Conservation (phyloP, 2,797 vertebrate genomes). For the Muraenolepis orangiensis region DNA sequence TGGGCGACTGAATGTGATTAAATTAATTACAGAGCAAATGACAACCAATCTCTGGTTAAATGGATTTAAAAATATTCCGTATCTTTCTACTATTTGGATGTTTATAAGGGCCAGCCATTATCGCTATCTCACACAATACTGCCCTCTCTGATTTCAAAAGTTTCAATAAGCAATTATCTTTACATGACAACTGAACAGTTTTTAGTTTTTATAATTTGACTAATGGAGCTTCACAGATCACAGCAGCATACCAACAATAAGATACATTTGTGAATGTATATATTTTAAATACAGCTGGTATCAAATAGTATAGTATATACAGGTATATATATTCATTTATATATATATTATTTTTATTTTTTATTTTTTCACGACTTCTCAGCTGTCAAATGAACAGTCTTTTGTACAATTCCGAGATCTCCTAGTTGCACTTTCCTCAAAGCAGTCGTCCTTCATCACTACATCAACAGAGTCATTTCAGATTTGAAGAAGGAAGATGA, state of each 20-base stretch:
- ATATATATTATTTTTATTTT: too few relatives aligned
- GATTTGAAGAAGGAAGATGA: constrained; percentile 75
- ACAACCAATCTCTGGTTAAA: constrained; percentile 58
- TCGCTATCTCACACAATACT: constrained; percentile 39
- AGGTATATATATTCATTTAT: neutral
- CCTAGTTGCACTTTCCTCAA: constrained; percentile 67
- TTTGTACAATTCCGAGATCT: constrained; percentile 55
- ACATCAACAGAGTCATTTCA: constrained; percentile 72
- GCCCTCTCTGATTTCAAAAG: constrained; percentile 24
- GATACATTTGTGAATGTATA: neutral
- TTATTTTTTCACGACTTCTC: too few relatives aligned
- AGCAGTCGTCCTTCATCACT: too few relatives aligned
- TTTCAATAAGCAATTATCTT: constrained; percentile 9
- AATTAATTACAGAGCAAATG: constrained; percentile 70
- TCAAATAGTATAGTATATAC: neutral
- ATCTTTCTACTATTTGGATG: constrained; percentile 61
- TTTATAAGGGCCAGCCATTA: constrained; percentile 40
- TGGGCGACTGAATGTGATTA: constrained; percentile 68
- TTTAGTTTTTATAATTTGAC: neutral
- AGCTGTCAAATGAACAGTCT: constrained; percentile 38
- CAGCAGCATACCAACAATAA: neutral
- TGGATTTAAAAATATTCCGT: constrained; percentile 61
- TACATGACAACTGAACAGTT: neutral
- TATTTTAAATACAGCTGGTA: neutral
- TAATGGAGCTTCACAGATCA: neutral